These are phyloP conservation scores for Drosophila histrio DNA, from an alignment of 2,888 invertebrate genomes.

Conservation along the genomic window DNA sequence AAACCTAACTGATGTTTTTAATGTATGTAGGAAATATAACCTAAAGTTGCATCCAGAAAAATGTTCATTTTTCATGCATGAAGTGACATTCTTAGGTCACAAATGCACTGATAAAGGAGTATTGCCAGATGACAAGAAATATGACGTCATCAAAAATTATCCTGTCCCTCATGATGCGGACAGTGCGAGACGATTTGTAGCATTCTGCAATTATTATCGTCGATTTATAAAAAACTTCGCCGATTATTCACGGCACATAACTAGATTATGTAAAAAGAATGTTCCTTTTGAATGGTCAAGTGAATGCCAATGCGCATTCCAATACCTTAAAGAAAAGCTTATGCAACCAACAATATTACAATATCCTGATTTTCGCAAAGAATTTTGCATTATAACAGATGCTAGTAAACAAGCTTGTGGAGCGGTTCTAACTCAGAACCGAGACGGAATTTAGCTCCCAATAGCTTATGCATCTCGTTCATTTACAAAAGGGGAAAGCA, in stretches of 20 bases:
- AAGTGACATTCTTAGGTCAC: slow-evolving; percentile 1
- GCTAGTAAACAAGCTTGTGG: slow-evolving; percentile 12
- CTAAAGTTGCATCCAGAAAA: background rate
- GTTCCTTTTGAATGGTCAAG: slow-evolving; percentile 5
- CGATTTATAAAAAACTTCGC: background rate
- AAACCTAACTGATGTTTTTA: background rate
- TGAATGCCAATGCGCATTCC: slow-evolving; percentile 3
- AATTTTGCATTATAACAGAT: slow-evolving; percentile 18
- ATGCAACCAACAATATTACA: background rate
- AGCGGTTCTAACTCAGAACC: slow-evolving; percentile 15
- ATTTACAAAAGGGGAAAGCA: background rate
- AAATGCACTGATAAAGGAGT: slow-evolving; percentile 1
- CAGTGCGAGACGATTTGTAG: slow-evolving; percentile 3
- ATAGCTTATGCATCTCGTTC: slow-evolving; percentile 5
- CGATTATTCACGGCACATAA: slow-evolving; percentile 9
- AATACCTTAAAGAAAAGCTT: background rate
- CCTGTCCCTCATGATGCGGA: slow-evolving; percentile 8
- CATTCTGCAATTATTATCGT: slow-evolving; percentile 4
- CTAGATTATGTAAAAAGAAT: slow-evolving; percentile 9
- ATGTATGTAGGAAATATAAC: slow-evolving; percentile 4
- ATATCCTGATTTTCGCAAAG: slow-evolving; percentile 12
- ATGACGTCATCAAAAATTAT: too few species aligned
- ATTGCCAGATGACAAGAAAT: background rate
- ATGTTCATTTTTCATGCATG: slow-evolving; percentile 3
- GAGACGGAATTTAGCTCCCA: slow-evolving; percentile 12